Base-by-base conservation (phyloP, 2,113 vertebrate genomes). In the Ceyx cyanopectus region DNA sequence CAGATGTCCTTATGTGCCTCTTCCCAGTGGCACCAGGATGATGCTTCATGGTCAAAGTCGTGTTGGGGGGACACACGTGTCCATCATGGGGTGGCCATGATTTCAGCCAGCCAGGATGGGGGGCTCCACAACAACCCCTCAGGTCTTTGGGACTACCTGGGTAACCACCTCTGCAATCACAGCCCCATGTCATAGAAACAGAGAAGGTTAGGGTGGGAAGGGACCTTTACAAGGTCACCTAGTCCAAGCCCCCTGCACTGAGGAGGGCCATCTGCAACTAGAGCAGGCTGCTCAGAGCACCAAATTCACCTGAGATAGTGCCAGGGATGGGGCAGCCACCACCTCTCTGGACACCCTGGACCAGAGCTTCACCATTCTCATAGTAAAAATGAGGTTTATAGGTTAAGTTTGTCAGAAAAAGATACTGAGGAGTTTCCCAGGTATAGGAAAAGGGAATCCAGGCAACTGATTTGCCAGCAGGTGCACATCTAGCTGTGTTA, bases 61-160 rank as follows among this genome's bases (percentile, higher is more conserved):
- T 8, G 6, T 3, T 48, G 24, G 16, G 29, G 53, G 0, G 0
- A 29, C 6, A 11, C 6, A 11, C 1, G 2, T 50, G 34, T 30
- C 30, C 0, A 0, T 24, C 1, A 1, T 10, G 13, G 12, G 27
- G 26, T 13, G 81, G 30, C 29, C 1, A 0, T 58, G 22, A 50
- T 79, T 40, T 68, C 32, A 27, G 63, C 15, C 45, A 67, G 27
- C 17, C 32, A 53, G 37, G 57, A 6, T 30, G 15, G 16, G 21
- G 10, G 32, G 5, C 27, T 30, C 3, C 19, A 32, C 10, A 43
- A 48, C 48, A 69, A 50, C 13, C 4, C 48, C 1, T 1, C 1
- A 12, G 29, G 37, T 69, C 56, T 88, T 66, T 3, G 5, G 30
- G 58, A 72, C 40, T 40, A n/a, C 37, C 37, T 2, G 4, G 50